Conservation (phyloP, 92 coral and sea anemone genomes). For the Porites divaricata region DNA sequence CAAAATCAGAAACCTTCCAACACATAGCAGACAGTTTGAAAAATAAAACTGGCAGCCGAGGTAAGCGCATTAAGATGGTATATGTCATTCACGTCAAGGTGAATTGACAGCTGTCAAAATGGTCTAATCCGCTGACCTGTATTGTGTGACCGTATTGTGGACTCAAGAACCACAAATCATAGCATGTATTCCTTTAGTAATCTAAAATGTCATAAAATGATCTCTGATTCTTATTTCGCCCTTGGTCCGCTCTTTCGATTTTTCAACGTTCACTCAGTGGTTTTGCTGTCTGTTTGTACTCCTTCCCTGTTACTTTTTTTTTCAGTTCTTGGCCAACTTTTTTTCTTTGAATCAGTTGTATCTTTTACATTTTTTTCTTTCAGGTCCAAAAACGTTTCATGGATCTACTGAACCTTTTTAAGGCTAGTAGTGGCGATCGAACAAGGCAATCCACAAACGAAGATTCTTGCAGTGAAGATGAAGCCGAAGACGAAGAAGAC, state of each 20-base stretch:
- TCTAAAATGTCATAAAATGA: too few relatives aligned
- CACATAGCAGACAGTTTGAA: constrained; percentile 64
- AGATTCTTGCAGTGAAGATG: constrained; percentile 81
- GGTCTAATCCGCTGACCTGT: background rate
- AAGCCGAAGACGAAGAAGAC: constrained; percentile 68
- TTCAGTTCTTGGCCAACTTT: too few relatives aligned
- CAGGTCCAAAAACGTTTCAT: constrained; percentile 78
- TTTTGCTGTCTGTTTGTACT: too few relatives aligned
- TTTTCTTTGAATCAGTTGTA: background rate
- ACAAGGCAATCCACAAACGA: constrained; percentile 58
- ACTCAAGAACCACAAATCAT: too few relatives aligned
- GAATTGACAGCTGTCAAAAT: background rate
- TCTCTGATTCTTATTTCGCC: too few relatives aligned
- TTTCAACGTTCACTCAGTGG: too few relatives aligned
- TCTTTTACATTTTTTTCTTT: background rate
- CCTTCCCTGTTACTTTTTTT: background rate
- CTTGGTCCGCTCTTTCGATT: too few relatives aligned
- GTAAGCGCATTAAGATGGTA: constrained; percentile 26
- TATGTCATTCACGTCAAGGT: too few relatives aligned
- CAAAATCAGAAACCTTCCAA: constrained; percentile 66
- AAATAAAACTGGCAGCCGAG: constrained; percentile 81
- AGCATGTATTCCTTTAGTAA: too few relatives aligned
- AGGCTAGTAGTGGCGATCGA: constrained; percentile 63
- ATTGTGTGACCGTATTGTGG: too few relatives aligned
- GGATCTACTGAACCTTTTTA: constrained; percentile 78